phyloP scores from a whole-genome alignment of 2,888 invertebrate genomes.

The Drosophila paranaensis region DNA sequence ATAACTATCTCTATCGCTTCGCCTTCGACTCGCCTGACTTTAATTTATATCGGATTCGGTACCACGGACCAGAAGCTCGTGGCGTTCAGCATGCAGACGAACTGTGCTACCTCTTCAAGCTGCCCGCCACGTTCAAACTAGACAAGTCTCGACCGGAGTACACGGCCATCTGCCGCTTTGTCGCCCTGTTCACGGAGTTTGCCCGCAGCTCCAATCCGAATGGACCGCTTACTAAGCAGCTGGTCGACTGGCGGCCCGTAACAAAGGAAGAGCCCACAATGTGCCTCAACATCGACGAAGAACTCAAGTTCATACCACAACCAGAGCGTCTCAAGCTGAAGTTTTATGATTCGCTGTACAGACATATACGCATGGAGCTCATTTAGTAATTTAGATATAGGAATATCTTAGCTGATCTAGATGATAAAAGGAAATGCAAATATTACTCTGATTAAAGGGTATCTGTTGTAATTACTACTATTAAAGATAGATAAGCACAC shows the following conservation, averaged over 20 bases:
- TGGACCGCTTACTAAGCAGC: constrained; percentile 40
- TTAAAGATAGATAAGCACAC: background rate
- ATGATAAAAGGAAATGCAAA: background rate
- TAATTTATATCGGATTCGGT: constrained; percentile 77
- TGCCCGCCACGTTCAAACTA: constrained; percentile 58
- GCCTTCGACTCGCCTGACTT: constrained; percentile 81
- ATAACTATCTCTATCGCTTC: constrained; percentile 82
- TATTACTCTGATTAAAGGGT: background rate
- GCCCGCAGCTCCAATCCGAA: constrained; percentile 79
- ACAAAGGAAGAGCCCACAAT: constrained; percentile 50
- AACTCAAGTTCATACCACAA: constrained; percentile 65
- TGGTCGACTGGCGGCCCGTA: constrained; percentile 66
- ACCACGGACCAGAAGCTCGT: constrained; percentile 52
- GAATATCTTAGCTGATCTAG: background rate
- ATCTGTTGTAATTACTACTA: no score
- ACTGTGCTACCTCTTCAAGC: constrained; percentile 76
- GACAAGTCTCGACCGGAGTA: constrained; percentile 67
- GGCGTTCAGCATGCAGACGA: constrained; percentile 81
- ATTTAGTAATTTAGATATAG: constrained; percentile 33
- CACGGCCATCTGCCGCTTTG: constrained; percentile 71
- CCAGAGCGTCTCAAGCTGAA: constrained; percentile 67
- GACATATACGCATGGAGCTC: constrained; percentile 40
- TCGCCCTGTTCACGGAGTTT: constrained; percentile 72
- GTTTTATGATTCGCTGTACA: constrained; percentile 66
- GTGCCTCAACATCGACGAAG: constrained; percentile 75